A percentile compares a stretch with the other conserved stretches of the same genome.
phyloP scores from a whole-genome alignment of 2,797 vertebrate species.

The Centropyge bicolor region DNA sequence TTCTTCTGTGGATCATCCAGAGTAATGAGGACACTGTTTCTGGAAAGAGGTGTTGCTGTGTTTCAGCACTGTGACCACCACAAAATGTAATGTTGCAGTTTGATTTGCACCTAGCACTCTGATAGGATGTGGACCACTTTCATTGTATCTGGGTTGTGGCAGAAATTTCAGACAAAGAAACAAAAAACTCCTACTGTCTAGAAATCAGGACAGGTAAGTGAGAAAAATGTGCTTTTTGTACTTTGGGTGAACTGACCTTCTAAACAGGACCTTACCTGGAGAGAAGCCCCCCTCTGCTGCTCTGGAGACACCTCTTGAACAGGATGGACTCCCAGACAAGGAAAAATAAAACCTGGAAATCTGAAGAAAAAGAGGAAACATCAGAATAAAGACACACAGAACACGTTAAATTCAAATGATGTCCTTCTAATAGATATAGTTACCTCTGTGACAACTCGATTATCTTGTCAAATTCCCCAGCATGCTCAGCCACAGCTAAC shows the following conservation, averaged over 20 bases:
- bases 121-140: neutral
- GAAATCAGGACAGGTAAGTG: neutral
- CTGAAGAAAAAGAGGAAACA: conserved; percentile 67
- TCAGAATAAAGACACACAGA: neutral
- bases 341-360: conserved; percentile 89
- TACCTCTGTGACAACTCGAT: conserved; percentile 92
- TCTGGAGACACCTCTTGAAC: conserved; percentile 87
- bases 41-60: no score
- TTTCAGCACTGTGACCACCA: no score
- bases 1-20: no score
- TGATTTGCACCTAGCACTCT: neutral
- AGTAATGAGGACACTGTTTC: no score
- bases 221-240: neutral
- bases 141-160: neutral
- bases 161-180: neutral
- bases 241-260: neutral
- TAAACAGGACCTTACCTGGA: conserved; percentile 84
- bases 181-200: neutral
- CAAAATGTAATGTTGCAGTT: no score
- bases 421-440: neutral
- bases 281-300: conserved; percentile 86
- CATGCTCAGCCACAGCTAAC: conserved; percentile 92
- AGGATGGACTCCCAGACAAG: conserved; percentile 94
- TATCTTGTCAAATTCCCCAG: conserved; percentile 92
- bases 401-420: fast-evolving